phyloP scores from a whole-genome alignment of 1,140 invertebrate species.

The Tetramorium parvispinum region DNA sequence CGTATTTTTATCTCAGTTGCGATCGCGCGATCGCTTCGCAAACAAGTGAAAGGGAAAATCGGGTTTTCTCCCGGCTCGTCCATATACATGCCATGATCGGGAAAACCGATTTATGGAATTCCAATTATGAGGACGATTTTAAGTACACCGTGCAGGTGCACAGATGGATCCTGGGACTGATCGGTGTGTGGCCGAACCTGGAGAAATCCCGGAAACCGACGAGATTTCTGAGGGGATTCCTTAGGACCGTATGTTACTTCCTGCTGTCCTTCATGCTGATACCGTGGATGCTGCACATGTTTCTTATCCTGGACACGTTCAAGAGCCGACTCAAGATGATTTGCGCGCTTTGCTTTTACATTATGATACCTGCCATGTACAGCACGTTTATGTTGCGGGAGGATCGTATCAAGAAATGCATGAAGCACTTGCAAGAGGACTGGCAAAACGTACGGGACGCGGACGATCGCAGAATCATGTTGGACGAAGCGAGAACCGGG shows the following conservation, averaged over 20 bases:
- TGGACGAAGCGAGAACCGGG: slow-evolving; percentile 29
- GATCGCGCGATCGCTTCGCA: neutral
- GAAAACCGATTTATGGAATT: neutral
- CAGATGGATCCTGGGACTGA: slow-evolving; percentile 20
- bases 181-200: slow-evolving; percentile 54
- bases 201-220: neutral
- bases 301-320: slow-evolving; percentile 15
- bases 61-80: neutral
- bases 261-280: slow-evolving; percentile 43
- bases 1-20: slow-evolving; percentile 4
- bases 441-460: slow-evolving; percentile 43
- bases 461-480: slow-evolving; percentile 54
- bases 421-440: slow-evolving; percentile 55
- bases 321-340: slow-evolving; percentile 24
- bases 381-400: slow-evolving; percentile 27
- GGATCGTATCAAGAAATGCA: slow-evolving; percentile 47
- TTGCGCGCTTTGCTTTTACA: slow-evolving; percentile 4
- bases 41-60: neutral
- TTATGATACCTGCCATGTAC: slow-evolving; percentile 23
- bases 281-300: slow-evolving; percentile 30
- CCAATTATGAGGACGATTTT: slow-evolving; percentile 5
- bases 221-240: neutral
- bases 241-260: slow-evolving; percentile 11
- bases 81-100: neutral
- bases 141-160: slow-evolving; percentile 41